Conservation (phyloP, 2,888 invertebrate genomes). For the Ryuthela nishihirai region DNA sequence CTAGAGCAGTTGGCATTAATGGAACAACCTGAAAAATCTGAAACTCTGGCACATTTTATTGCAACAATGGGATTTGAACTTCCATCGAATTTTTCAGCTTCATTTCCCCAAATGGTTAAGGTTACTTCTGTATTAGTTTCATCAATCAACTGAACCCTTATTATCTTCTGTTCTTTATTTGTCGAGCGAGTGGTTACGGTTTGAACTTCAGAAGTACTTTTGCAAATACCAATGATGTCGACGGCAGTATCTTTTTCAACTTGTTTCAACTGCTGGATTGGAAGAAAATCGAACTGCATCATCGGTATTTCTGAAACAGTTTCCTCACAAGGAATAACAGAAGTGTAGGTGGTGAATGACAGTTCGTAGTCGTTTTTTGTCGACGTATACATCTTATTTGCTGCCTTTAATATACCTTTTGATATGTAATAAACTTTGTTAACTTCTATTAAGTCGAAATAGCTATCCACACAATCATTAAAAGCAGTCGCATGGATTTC, state of each 20-base stretch:
- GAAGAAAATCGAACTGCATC: slow-evolving; percentile 69
- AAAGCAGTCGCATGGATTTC: slow-evolving; percentile 92
- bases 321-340: slow-evolving; percentile 55
- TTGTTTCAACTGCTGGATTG: slow-evolving; percentile 67
- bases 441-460: slow-evolving; percentile 80
- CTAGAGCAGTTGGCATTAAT: slow-evolving; percentile 49
- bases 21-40: slow-evolving; percentile 69
- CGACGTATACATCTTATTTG: slow-evolving; percentile 80
- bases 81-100: slow-evolving; percentile 76
- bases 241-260: slow-evolving; percentile 62
- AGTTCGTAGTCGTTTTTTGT: slow-evolving; percentile 95
- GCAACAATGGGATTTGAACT: slow-evolving; percentile 73
- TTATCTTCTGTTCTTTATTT: slow-evolving; percentile 79
- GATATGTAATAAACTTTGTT: slow-evolving; percentile 72
- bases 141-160: slow-evolving; percentile 84
- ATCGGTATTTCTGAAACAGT: slow-evolving; percentile 60
- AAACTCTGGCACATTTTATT: slow-evolving; percentile 74
- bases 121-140: slow-evolving; percentile 69
- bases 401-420: slow-evolving; percentile 76
- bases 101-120: slow-evolving; percentile 85
- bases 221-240: slow-evolving; percentile 89
- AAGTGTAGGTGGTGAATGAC: slow-evolving; percentile 73
- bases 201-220: slow-evolving; percentile 65
- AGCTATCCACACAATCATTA: slow-evolving; percentile 79
- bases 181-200: slow-evolving; percentile 68